A percentile compares a stretch with the other conserved stretches of the same genome.
phyloP scores from a whole-genome alignment of 1,140 invertebrate species.

The Oscheius sp. region DNA sequence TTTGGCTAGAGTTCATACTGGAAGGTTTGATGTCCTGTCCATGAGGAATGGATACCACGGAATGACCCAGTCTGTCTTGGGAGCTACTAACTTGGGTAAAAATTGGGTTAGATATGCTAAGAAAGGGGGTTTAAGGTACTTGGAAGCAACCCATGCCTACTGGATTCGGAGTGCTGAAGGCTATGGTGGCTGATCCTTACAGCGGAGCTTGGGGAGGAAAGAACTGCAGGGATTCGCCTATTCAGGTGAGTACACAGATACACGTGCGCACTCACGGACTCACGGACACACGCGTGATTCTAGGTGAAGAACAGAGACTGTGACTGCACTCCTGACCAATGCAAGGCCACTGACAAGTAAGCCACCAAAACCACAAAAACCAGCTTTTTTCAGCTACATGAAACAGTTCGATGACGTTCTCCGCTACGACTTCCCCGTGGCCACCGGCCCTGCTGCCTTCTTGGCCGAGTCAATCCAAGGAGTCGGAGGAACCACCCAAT shows the following conservation, averaged over 20 bases:
- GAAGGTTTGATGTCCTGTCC: conserved; percentile 79
- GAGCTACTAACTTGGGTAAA: conserved; percentile 73
- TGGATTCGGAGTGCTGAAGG: conserved; percentile 74
- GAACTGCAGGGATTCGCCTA: conserved; percentile 79
- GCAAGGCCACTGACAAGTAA: conserved; percentile 35
- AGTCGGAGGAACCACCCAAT: conserved; percentile 85
- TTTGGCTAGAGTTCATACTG: conserved; percentile 79
- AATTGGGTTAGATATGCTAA: background rate
- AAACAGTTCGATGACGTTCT: conserved; percentile 78
- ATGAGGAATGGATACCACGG: conserved; percentile 86
- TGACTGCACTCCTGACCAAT: conserved; percentile 28
- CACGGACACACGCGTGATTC: too few relatives aligned
- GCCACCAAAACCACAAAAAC: background rate
- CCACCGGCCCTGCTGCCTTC: conserved; percentile 75
- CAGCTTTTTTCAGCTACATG: conserved; percentile 69
- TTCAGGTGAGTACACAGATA: too few relatives aligned
- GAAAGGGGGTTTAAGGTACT: conserved; percentile 56
- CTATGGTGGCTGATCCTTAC: conserved; percentile 85
- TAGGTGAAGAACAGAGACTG: conserved; percentile 51
- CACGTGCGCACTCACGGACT: too few relatives aligned
- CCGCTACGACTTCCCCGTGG: conserved; percentile 73
- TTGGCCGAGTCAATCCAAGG: conserved; percentile 89
- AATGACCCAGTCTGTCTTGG: conserved; percentile 77
- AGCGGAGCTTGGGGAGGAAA: conserved; percentile 82
- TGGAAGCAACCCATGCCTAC: conserved; percentile 77